Evolutionary conservation across 2,888 invertebrate genomes (phyloP), one percentile per base, ranked within the genome.

Genomic region (Tenthredo distinguenda): DNA sequence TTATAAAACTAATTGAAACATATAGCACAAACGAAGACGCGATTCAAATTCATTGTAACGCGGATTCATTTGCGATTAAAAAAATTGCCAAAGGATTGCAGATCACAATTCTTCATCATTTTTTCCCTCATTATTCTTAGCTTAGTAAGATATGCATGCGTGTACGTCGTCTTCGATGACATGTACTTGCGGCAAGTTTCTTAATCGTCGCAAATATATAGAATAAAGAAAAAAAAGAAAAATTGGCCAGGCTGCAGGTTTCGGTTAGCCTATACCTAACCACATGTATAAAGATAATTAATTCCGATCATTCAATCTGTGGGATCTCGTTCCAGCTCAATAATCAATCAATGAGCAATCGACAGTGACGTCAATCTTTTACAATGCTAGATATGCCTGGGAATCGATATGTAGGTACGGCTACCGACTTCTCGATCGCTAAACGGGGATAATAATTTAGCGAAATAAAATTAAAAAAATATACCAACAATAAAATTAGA

Each of bases 321-420:
- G 74, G 79, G 87, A 86, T 86, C 85, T 85, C 85, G 87, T 86
- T 84, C 65, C 79, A 86, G 72, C 85, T 86, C 86, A 77, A 87
- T 86, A 86, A 87, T 34, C 84, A 84, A 74, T 84, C 84, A 79
- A 85, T 85, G 62, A n/a, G 65, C 37, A 79, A 77, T 68, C 83
- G 83, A 18, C 43, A 85, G 55, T 85, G 85, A 85, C 85, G 85
- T 85, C 85, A 85, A 85, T 85, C 76, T 58, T 77, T 65, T 43
- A 65, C 85, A 85, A 85, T 85, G 76, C 68, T 85, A 85, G 77
- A 74, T 85, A 85, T 65, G 85, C 85, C 85, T 85, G 77, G 85
- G 77, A 85, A 85, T 85, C 77, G 85, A 83, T 83, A 83, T 83
- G 83, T 83, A 81, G 58, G 21, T 55, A 18, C 37, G 21, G 81